Percentiles rank a stretch among this genome's conserved stretches.
Conservation (phyloP, 2,113 vertebrate species). For the Hippolais icterina region DNA sequence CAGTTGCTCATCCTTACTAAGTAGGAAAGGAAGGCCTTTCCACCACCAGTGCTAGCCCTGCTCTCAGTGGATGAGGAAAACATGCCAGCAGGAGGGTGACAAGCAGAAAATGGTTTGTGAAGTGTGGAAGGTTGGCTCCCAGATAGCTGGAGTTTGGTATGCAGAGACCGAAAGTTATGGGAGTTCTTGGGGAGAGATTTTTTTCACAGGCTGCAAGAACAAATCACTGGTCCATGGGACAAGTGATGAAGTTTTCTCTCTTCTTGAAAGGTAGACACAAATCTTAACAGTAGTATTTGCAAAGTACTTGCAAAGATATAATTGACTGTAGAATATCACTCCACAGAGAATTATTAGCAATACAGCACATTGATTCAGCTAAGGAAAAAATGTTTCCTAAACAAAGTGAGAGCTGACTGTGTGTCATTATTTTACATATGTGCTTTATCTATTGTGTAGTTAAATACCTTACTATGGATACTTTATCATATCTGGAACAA, state of each 20-base stretch:
- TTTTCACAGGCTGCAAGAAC: neutral
- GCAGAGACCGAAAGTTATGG: neutral
- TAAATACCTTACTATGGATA: neutral
- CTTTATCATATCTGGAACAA: conserved; percentile 39
- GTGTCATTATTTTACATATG: neutral
- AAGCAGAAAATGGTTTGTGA: neutral
- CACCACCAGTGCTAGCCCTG: neutral
- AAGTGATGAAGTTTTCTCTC: neutral
- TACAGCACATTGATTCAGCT: neutral
- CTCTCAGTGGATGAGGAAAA: neutral
- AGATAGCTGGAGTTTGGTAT: neutral
- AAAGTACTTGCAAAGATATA: neutral
- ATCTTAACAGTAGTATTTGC: neutral
- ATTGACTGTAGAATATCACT: neutral
- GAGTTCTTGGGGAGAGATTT: neutral
- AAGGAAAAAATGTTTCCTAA: neutral
- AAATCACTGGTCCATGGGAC: neutral
- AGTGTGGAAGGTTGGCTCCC: neutral
- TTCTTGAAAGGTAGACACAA: neutral
- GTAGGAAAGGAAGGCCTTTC: neutral
- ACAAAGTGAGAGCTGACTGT: neutral
- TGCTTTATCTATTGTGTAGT: neutral
- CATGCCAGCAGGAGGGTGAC: neutral
- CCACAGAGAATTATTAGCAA: neutral
- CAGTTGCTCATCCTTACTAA: neutral